phyloP scores from a whole-genome alignment of 2,888 invertebrate species.

The Napeogenes sylphis region DNA sequence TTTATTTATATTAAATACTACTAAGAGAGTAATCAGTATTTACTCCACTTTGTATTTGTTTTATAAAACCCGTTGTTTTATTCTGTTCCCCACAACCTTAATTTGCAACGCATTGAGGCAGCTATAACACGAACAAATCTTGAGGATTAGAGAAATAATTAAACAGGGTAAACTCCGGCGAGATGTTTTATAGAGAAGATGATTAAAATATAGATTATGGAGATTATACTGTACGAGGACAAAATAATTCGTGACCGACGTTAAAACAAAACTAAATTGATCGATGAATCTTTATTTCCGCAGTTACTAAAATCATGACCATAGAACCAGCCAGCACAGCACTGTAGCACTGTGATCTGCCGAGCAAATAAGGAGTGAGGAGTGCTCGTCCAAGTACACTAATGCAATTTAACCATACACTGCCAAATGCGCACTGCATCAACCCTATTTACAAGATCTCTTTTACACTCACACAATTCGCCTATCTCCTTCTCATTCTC shows the following conservation, averaged over 20 bases:
- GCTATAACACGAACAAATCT: slow-evolving; percentile 28
- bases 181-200: neutral
- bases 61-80: neutral
- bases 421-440: slow-evolving; percentile 56
- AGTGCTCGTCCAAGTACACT: slow-evolving; percentile 45
- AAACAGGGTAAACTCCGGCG: slow-evolving; percentile 20
- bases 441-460: slow-evolving; percentile 32
- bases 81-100: slow-evolving; percentile 29
- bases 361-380: slow-evolving; percentile 40
- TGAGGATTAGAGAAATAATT: slow-evolving; percentile 35
- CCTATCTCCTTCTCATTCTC: slow-evolving; percentile 40
- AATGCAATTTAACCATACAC: slow-evolving; percentile 67
- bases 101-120: slow-evolving; percentile 22
- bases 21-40: neutral
- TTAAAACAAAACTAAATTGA: too few relatives aligned
- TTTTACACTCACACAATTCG: slow-evolving; percentile 54
- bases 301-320: neutral
- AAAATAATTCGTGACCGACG: too few relatives aligned
- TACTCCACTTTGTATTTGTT: neutral
- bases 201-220: too few relatives aligned
- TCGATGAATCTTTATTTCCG: too few relatives aligned
- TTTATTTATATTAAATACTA: too few relatives aligned
- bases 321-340: slow-evolving; percentile 19
- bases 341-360: slow-evolving; percentile 18
- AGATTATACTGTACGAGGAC: too few relatives aligned